Evolutionary conservation across 2,113 vertebrate species (phyloP).

Genomic region (Heterochromis multidens): DNA sequence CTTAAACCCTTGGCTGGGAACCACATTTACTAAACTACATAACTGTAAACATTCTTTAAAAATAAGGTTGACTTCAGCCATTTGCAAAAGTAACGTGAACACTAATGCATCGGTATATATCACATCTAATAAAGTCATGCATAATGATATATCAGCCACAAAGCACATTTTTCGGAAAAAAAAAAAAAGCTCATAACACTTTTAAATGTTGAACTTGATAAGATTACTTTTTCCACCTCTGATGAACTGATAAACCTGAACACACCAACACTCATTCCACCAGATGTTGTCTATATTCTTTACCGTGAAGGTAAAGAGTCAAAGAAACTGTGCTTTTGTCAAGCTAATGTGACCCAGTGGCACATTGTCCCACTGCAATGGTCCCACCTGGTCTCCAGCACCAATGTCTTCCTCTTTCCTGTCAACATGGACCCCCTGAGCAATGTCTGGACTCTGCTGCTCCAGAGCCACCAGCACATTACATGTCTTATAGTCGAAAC

Average conservation of each 20-base stretch:
- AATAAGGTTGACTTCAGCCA: neutral
- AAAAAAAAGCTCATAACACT: no score
- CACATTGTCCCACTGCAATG: neutral
- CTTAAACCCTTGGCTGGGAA: neutral
- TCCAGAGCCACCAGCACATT: conserved; percentile 96
- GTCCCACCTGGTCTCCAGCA: conserved; percentile 91
- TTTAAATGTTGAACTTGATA: neutral
- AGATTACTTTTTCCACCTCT: neutral
- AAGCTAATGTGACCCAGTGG: neutral
- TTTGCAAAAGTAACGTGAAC: neutral
- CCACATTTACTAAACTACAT: neutral
- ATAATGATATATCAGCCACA: neutral
- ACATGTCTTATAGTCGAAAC: conserved; percentile 97
- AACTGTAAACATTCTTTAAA: no score
- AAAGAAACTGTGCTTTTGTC: neutral
- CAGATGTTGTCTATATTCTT: neutral
- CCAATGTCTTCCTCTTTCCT: conserved; percentile 89
- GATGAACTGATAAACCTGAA: neutral
- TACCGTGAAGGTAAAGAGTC: neutral
- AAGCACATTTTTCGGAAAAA: neutral
- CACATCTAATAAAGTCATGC: neutral
- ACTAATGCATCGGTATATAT: neutral
- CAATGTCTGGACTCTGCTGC: conserved; percentile 96
- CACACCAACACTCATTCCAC: neutral
- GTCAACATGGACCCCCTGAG: conserved; percentile 92